Base-by-base conservation (phyloP, 2,797 vertebrate species). In the Pseudomugil tenellus region DNA sequence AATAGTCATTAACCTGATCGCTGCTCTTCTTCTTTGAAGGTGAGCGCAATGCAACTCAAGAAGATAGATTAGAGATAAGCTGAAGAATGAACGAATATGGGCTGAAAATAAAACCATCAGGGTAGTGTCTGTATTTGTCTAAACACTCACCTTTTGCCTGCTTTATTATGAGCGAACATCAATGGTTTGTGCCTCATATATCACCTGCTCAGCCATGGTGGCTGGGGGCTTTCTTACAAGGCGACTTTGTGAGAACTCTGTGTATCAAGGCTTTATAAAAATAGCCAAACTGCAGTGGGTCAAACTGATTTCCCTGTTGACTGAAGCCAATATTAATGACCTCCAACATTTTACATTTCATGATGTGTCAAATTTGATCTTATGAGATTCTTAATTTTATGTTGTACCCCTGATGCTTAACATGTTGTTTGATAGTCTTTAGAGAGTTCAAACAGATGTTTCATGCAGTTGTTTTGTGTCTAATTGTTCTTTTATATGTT, bases 41-140 rank as follows among this genome's bases (percentile, higher is more conserved):
- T 82, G 79, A 83, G 79, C 84, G 91, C 64, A 78, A 74, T 49
- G 62, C 84, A 90, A 72, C 84, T 91, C 73, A 77, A 81, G 88
- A 89, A 85, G 84, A 58, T 91, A 3, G 89, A 91, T 90, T 86
- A 77, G 54, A 87, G 89, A 89, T 85, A 71, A 28, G 39, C 53
- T 54, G 82, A 73, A 78, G 81, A 83, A 81, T 86, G 84, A 85
- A 70, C 55, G 74, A 76, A 76, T 75, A 58, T 56, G 76, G 73
- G 84, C 66, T 92, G 89, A 90, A 80, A 89, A 85, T 8, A 67
- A 86, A 93, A 83, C 83, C 86, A 94, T 94, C 92, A 74, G 87
- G 94, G 94, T 89, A 82, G 87, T 80, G 31, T 91, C 87, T 89
- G 70, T 78, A 74, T 90, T 90, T 74, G 73, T 79, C 71, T 79